Evolutionary conservation across 2,113 vertebrate species (phyloP), one percentile per base, ranked within the genome.

Genomic region (Centropus unirufus): DNA sequence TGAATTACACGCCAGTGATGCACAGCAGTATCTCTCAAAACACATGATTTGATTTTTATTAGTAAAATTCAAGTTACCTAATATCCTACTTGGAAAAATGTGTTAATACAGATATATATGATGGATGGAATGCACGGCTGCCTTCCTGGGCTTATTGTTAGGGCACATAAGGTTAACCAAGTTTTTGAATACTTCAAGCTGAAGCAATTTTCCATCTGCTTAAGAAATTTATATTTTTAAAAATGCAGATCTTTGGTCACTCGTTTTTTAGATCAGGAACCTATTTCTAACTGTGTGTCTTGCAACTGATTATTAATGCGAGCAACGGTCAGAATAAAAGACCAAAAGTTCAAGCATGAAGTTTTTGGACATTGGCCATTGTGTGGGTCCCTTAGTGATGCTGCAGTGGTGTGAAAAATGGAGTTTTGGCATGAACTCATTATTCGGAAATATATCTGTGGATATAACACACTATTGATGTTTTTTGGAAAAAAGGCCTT

Each of bases 101-200:
- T 52, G 34, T 80, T 91, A 68, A 72, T 75, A 62, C 34, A 69
- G 32, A 67, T 94, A 67, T 36, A 72, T 0, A 0, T 49, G 47
- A 73, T 83, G 39, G 90, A 61, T 62, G 19, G 30, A 90, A 83
- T 62, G 44, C 58, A 86, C 87, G 78, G 40, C 78, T 75, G 74
- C 92, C 12, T 88, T 75, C 72, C 55, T 83, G 44, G 40, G 44
- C 46, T 89, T 96, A 90, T 78, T 7, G 10, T 89, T 85, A 87
- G 51, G 52, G 34, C 62, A 72, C 32, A 80, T 89, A 87, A 54
- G 8, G 7, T 96, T 97, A 83, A 90, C 73, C 52, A 90, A 93
- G 49, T 30, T 96, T 67, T 87, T 79, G 47, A 79, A 83, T 93
- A 93, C 44, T 62, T 92, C 55, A 54, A 22, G 52, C 87, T 93